Conservation (phyloP, 2,888 invertebrate species). For the Aphidius colemani region DNA sequence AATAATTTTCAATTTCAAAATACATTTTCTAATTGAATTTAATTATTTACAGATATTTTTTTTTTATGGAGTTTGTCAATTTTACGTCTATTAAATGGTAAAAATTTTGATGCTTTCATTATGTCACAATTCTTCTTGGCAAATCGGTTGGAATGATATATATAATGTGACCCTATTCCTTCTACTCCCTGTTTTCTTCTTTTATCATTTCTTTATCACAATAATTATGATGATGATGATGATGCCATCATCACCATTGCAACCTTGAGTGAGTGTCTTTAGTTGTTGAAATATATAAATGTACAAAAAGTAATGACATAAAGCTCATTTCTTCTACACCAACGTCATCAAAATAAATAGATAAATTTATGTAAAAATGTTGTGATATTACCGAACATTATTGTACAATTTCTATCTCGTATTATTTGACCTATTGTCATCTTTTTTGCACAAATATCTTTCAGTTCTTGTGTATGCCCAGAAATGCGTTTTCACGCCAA, state of each 20-base stretch:
- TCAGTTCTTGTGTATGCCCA: slow-evolving; percentile 31
- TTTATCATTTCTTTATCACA: slow-evolving; percentile 30
- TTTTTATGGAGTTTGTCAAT: not conserved
- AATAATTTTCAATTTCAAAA: no score
- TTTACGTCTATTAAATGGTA: not conserved
- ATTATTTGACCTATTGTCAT: slow-evolving; percentile 17
- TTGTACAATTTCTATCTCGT: slow-evolving; percentile 33
- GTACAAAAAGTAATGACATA: no score
- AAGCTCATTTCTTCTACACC: no score
- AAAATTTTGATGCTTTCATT: slow-evolving; percentile 48
- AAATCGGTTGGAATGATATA: slow-evolving; percentile 57
- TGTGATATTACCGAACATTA: slow-evolving; percentile 53
- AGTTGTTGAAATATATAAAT: slow-evolving; percentile 43
- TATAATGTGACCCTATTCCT: slow-evolving; percentile 33
- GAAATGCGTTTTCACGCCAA: slow-evolving; percentile 59
- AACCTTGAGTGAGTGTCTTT: slow-evolving; percentile 53
- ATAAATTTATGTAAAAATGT: no score
- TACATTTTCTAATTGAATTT: not conserved
- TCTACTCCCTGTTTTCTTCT: slow-evolving; percentile 6
- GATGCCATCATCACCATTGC: no score
- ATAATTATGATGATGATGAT: no score
- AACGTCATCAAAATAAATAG: slow-evolving; percentile 47
- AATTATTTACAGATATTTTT: not conserved
- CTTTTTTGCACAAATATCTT: not conserved
- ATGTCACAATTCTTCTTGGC: slow-evolving; percentile 55